Base-by-base conservation (phyloP, 2,888 invertebrate species). In the Junonia oenone region DNA sequence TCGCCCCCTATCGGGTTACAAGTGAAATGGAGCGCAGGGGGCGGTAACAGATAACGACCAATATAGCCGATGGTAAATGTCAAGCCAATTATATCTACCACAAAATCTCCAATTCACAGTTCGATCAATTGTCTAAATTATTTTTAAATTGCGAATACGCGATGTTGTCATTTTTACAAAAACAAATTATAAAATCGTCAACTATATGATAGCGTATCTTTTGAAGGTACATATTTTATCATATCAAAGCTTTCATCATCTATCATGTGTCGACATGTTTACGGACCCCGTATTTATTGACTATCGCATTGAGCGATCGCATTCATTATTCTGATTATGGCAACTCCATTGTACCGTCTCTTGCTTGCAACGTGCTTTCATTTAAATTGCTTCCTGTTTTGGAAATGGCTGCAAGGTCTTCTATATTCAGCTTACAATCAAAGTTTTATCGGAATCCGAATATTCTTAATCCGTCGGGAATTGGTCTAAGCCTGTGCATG, bases 1-100 rank as follows among this genome's bases (percentile, higher is more conserved):
- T 83, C 86, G 89, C 89, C 89, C 89, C 89, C 89, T 90, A 89
- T 90, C 87, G 81, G 81, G 82, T 89, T 89, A 83, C 89, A 84
- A 86, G 88, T 86, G 84, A 88, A 86, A 88, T 83, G 81, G 80
- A 86, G 81, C 80, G 74, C 73, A 72, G 85, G 84, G 86, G 87
- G 86, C 85, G 87, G 83, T 75, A 75, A 83, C 85, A 81, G 87
- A 89, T 89, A 86, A 86, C 85, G 81, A 79, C 78, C 85, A 78
- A 84, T 83, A 85, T 83, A 81, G 76, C 78, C 76, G 76, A 72
- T 79, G 82, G 76, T 78, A 75, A 80, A 81, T 77, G 78, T 80
- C 78, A 78, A 75, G 75, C 69, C 79, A 75, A 82, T 85, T 80
- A 68, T 65, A 64, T 63, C 51, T 45, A 55, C 57, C 58, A 52